phyloP scores from a whole-genome alignment of 1,140 invertebrate species.

The Macrostomum lignano region DNA sequence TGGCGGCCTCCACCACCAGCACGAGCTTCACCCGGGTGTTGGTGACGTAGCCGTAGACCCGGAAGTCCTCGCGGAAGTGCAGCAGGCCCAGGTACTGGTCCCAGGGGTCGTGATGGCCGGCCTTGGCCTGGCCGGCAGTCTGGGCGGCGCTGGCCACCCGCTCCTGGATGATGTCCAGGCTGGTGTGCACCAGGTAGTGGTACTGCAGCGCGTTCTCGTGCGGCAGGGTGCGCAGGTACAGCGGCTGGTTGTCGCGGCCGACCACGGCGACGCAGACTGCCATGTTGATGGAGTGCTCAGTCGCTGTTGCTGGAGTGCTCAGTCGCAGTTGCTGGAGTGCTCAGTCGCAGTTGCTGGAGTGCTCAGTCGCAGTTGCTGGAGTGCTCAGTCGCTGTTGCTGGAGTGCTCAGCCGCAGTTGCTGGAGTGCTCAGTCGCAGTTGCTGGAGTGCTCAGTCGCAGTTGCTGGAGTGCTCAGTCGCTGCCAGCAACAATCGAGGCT shows the following conservation, averaged over 20 bases:
- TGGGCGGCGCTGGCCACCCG: constrained; percentile 40
- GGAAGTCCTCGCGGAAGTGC: constrained; percentile 78
- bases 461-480: no score
- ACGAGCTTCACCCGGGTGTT: constrained; percentile 84
- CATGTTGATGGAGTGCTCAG: no score
- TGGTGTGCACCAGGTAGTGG: constrained; percentile 70
- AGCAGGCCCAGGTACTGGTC: constrained; percentile 67
- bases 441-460: no score
- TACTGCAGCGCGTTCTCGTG: constrained; percentile 44
- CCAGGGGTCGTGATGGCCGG: constrained; percentile 31
- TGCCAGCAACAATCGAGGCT: no score
- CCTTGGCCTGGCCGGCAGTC: no score
- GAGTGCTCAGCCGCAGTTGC: constrained; percentile 21
- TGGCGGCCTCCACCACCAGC: constrained; percentile 63
- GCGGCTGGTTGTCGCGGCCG: constrained; percentile 70
- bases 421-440: no score
- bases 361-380: no score
- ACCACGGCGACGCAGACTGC: no score
- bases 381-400: no score
- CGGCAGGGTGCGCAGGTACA: constrained; percentile 48
- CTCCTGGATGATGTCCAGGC: constrained; percentile 70
- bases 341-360: no score
- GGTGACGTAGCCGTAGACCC: constrained; percentile 93
- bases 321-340: no score
- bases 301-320: no score